Percentiles rank a stretch among this genome's conserved stretches.
phyloP scores from a whole-genome alignment of 1,140 invertebrate species.

The Drosophila pruinosa region DNA sequence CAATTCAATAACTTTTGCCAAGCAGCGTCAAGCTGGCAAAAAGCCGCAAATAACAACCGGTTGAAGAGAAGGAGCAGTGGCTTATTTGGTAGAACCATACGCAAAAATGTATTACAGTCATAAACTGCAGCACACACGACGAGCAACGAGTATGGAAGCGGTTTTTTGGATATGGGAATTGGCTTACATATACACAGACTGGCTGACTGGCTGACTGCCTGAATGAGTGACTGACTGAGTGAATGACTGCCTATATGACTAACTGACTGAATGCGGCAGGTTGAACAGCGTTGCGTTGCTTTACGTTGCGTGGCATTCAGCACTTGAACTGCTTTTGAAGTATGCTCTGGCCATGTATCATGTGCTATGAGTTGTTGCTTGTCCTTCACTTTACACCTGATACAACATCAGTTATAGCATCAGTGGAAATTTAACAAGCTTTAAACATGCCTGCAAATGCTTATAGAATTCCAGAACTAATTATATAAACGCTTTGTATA shows the following conservation, averaged over 20 bases:
- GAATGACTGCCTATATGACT: background rate
- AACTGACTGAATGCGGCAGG: background rate
- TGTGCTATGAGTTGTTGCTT: background rate
- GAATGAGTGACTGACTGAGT: background rate
- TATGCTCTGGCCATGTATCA: background rate
- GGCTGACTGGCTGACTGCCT: background rate
- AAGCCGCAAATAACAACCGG: slow-evolving; percentile 45
- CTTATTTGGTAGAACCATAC: background rate
- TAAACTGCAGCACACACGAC: slow-evolving; percentile 62
- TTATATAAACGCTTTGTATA: background rate
- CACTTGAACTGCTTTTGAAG: slow-evolving; percentile 3
- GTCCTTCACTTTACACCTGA: background rate
- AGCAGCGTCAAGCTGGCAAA: slow-evolving; percentile 32
- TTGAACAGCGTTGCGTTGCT: background rate
- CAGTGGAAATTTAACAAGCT: background rate
- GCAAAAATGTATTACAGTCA: slow-evolving; percentile 63
- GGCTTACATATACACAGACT: background rate
- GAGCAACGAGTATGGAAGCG: slow-evolving; percentile 15
- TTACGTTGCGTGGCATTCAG: background rate
- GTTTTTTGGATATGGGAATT: slow-evolving; percentile 13
- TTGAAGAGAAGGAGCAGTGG: background rate
- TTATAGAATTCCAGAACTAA: background rate
- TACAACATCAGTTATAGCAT: background rate
- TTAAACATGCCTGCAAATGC: too few species aligned
- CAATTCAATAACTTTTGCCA: slow-evolving; percentile 69